Conservation (phyloP, 2,797 vertebrate species). For the Schizopygopsis pylzovi region DNA sequence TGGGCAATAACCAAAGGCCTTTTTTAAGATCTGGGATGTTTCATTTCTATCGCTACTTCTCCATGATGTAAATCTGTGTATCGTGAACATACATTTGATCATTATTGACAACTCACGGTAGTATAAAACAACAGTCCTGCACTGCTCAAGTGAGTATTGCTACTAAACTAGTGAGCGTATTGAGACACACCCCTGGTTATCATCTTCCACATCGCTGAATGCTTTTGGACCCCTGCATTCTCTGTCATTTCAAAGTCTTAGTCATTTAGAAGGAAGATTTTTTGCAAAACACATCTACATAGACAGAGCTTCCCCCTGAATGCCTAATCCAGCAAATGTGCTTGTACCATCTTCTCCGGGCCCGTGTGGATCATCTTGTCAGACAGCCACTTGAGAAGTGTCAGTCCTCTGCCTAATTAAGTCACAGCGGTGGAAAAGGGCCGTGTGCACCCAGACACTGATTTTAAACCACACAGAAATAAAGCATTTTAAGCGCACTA, state of each 20-base stretch:
- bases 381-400: slow-evolving; percentile 64
- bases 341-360: slow-evolving; percentile 51
- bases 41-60: neutral
- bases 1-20: slow-evolving; percentile 36
- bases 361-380: slow-evolving; percentile 61
- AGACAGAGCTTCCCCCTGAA: slow-evolving; percentile 50
- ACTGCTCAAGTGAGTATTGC: neutral
- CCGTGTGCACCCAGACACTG: slow-evolving; percentile 60
- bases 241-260: slow-evolving; percentile 31
- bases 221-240: slow-evolving; percentile 34
- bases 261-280: slow-evolving; percentile 38
- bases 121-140: neutral
- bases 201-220: slow-evolving; percentile 15
- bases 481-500: slow-evolving; percentile 61
- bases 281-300: slow-evolving; percentile 49
- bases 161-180: neutral
- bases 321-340: slow-evolving; percentile 64
- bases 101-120: neutral
- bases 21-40: slow-evolving; percentile 13
- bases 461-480: slow-evolving; percentile 60
- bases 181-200: slow-evolving; percentile 27
- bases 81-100: neutral
- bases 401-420: slow-evolving; percentile 68
- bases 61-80: neutral
- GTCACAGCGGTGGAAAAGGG: slow-evolving; percentile 59